Evolutionary conservation across 2,113 vertebrate species (phyloP).

Genomic region (Notarius lentiginosus): DNA sequence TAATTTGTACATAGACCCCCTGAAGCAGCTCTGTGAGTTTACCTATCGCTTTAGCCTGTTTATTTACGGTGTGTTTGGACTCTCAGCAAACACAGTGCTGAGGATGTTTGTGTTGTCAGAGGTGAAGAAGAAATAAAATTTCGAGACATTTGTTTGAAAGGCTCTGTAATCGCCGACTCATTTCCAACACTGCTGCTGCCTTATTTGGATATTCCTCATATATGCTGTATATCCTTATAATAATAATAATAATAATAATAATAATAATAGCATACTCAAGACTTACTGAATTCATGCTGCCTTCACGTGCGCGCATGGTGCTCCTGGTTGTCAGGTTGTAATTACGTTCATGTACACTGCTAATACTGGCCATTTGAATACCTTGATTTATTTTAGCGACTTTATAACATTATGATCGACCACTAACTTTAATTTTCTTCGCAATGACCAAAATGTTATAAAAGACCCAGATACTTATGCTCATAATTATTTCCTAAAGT

Average conservation of each 20-base stretch:
- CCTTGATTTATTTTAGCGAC: not conserved
- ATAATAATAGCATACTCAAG: not conserved
- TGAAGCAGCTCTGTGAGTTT: slow-evolving; percentile 23
- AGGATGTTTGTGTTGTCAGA: not conserved
- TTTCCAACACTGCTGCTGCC: not conserved
- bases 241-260: too few species aligned
- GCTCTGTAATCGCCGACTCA: not conserved
- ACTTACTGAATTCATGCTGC: not conserved
- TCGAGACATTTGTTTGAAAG: not conserved
- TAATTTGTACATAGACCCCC: slow-evolving; percentile 41
- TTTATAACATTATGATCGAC: not conserved
- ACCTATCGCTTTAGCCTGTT: slow-evolving; percentile 12
- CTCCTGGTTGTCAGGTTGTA: not conserved
- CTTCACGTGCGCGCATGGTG: not conserved
- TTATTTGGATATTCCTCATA: not conserved
- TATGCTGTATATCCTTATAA: too few species aligned
- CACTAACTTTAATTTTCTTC: not conserved
- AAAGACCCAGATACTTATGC: not conserved
- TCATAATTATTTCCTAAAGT: not conserved
- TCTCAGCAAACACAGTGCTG: too few species aligned
- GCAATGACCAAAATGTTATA: not conserved
- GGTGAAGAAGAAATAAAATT: not conserved
- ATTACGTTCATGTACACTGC: not conserved
- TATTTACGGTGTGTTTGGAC: slow-evolving; percentile 5
- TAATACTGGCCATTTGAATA: not conserved